Evolutionary conservation across 2,888 invertebrate species (phyloP), one percentile per base, ranked within the genome.

Genomic region (Stenoptilia bipunctidactyla): DNA sequence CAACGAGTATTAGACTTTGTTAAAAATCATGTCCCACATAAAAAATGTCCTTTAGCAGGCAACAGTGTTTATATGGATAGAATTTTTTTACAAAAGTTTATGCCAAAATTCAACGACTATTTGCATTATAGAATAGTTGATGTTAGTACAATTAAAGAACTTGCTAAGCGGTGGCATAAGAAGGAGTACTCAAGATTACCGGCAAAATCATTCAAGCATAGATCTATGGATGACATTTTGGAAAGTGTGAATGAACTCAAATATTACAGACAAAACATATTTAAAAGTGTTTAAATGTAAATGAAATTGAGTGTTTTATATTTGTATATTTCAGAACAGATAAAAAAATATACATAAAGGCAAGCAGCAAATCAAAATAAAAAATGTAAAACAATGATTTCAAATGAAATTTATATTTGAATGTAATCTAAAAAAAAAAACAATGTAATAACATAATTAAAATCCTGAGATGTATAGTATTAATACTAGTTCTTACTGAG

Each of bases 81-180:
- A 46, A 50, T 90, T 39, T 98, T 98, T 70, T 61, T 98, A 15
- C 61, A 69, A 9, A 92, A 92, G 71, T 89, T 92, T 60, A 94
- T 97, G 93, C 96, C 96, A 0, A 79, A 51, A 34, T 72, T 98
- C 4, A 66, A 92, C 58, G 62, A 87, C 1, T 93, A 95, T 64
- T 75, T 98, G 48, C 96, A 98, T 65, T 97, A 98, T 69, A 88
- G 98, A 53, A 91, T 95, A 35, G 89, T 99, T 46, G 98, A 98
- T 83, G 96, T 97, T 1, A 94, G 93, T 27, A 88, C 93, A 0
- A 73, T 98, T 13, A 97, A 97, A 66, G 97, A 97, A 70, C 65
- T 98, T 39, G 88, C 86, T 9, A 87, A 85, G 48, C 70, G 92
- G 12, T 98, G 97, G 97, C 89, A 90, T 67, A 87, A 88, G 1